Evolutionary conservation across 2,113 vertebrate species (phyloP), one percentile per base, ranked within the genome.

Genomic region (Cavia aperea): DNA sequence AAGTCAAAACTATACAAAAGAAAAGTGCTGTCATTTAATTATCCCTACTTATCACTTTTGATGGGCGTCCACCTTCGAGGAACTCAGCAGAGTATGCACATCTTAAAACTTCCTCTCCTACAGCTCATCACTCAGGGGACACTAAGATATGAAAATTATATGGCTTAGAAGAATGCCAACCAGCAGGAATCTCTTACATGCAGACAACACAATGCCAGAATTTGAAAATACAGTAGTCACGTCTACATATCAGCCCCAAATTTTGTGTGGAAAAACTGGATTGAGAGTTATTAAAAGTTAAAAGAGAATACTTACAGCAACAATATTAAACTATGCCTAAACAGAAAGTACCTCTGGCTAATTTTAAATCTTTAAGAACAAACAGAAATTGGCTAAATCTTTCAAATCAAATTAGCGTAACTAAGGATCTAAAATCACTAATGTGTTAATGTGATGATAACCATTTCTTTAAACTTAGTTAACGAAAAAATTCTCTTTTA

Each of bases 331-430:
- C 65, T 91, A 56, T 58, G 36, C 70, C 86, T 82, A 56, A 75
- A 65, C 7, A 65, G 43, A 78, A 95, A 93, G 68, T 31, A 89
- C 62, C 78, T 90, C 92, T 89, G 88, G 92, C 86, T 95, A 97
- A 89, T 90, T 95, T 78, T 68, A 93, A 89, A 91, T 94, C 79
- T 91, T 90, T 79, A 93, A 95, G 86, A 95, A 96, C 81, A 96
- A 96, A 94, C 60, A 93, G 83, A 31, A 95, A 89, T 93, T 93
- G 75, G 56, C 77, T 93, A 96, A 96, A 94, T 91, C 79, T 81
- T 94, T 96, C 93, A 94, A 94, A 92, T 93, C 85, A 94, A 96
- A 95, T 95, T 94, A 95, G 83, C 93, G 96, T 94, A 93, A 95
- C 94, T 93, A 95, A 93, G 24, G 60, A 92, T 91, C 58, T 91